Conservation (phyloP, 2,888 invertebrate species). For the Drosophila diplacantha region DNA sequence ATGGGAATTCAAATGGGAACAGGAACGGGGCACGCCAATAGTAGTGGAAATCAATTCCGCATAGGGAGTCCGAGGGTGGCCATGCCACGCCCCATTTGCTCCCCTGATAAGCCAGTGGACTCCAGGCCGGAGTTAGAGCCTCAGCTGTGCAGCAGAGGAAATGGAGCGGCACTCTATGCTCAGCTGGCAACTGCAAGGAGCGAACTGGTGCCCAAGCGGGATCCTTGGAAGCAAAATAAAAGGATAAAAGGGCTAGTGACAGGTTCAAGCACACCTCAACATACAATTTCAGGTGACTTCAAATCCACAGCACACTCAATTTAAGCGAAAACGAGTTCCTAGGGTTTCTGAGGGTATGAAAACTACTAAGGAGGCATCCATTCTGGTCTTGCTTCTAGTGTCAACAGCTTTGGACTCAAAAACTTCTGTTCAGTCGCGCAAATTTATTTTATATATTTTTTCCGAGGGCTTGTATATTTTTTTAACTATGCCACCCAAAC, state of each 20-base stretch:
- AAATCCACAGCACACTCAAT: not conserved
- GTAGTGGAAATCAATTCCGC: conserved; percentile 22
- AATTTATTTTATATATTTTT: not conserved
- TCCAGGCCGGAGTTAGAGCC: conserved; percentile 8
- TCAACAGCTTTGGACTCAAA: not conserved
- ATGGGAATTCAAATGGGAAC: conserved; percentile 2
- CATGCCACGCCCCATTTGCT: conserved; percentile 28
- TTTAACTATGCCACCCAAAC: not conserved
- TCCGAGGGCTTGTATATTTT: not conserved
- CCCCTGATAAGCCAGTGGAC: conserved; percentile 14
- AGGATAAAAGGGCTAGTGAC: not conserved
- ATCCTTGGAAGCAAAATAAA: not conserved
- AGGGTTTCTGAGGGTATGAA: not conserved
- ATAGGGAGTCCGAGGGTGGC: conserved; percentile 18
- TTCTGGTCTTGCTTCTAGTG: not conserved
- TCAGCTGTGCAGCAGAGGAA: not conserved
- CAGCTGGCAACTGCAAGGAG: conserved; percentile 6
- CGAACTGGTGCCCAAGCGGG: no score
- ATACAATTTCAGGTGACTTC: no score
- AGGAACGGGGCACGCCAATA: not conserved
- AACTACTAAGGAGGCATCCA: not conserved
- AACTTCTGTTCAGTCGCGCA: not conserved
- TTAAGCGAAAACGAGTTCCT: no score
- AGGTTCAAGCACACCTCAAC: no score
- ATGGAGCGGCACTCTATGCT: conserved; percentile 13